Evolutionary conservation across 2,113 vertebrate species (phyloP).

Genomic region (Muntiacus reevesi): DNA sequence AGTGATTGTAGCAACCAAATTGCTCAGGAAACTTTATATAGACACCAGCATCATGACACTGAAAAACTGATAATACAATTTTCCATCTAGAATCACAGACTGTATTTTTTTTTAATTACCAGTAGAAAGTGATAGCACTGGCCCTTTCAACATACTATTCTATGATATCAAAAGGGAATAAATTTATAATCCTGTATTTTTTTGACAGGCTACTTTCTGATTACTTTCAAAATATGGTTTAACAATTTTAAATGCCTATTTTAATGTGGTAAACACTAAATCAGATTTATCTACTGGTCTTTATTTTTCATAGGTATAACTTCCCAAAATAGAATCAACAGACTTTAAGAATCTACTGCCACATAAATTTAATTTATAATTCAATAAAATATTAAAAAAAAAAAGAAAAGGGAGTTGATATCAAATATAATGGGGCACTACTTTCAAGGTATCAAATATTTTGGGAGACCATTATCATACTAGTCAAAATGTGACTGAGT

Average conservation of each 20-base stretch:
- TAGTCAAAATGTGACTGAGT: background rate
- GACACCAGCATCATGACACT: background rate
- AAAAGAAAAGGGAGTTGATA: background rate
- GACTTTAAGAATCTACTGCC: background rate
- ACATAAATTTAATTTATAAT: background rate
- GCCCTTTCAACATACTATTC: background rate
- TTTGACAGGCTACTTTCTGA: background rate
- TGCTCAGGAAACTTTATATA: background rate
- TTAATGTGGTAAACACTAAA: background rate
- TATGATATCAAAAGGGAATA: constrained; percentile 30
- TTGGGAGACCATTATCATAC: background rate
- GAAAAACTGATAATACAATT: background rate
- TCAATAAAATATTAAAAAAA: background rate
- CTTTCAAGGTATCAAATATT: background rate
- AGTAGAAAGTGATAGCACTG: background rate
- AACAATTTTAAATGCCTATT: background rate
- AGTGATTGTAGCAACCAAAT: background rate
- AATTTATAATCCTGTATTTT: background rate
- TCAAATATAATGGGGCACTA: background rate
- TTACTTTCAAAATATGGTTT: background rate
- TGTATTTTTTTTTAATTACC: background rate
- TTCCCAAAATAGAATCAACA: background rate
- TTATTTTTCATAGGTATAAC: background rate
- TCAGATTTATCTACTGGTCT: background rate
- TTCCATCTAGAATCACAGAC: background rate